A percentile compares a stretch with the other conserved stretches of the same genome.
Conservation (phyloP, 2,113 vertebrate genomes). For the Lycaon pictus region DNA sequence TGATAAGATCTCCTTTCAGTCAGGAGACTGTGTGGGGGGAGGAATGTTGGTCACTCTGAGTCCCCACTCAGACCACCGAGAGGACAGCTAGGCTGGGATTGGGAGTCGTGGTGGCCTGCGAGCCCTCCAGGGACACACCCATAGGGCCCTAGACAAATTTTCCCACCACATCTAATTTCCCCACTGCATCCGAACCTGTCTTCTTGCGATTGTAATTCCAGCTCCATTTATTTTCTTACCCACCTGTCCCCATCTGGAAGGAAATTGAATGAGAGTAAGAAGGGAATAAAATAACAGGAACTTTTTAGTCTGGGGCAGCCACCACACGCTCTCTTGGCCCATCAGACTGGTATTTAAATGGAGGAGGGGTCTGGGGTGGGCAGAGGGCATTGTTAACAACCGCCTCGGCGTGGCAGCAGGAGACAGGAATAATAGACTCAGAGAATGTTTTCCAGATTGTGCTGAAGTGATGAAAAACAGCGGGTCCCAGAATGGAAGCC, state of each 20-base stretch:
- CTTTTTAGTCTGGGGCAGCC: constrained; percentile 70
- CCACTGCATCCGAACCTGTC: constrained; percentile 46
- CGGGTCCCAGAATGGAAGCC: neutral
- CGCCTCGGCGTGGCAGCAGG: constrained; percentile 77
- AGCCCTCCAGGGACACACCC: neutral
- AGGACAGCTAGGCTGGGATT: neutral
- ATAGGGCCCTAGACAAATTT: neutral
- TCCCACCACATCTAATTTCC: neutral
- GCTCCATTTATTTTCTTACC: constrained; percentile 78
- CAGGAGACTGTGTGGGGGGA: neutral
- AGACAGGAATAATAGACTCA: constrained; percentile 55
- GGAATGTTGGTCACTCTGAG: neutral
- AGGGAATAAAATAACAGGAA: constrained; percentile 79
- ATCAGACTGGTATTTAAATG: constrained; percentile 73
- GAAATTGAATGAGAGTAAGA: constrained; percentile 56
- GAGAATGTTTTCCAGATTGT: constrained; percentile 57
- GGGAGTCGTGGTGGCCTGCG: neutral
- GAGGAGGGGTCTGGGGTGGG: constrained; percentile 63
- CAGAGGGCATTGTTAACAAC: constrained; percentile 80
- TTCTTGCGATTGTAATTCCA: constrained; percentile 73
- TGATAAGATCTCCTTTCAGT: constrained; percentile 57
- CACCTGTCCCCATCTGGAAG: constrained; percentile 58
- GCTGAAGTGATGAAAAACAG: constrained; percentile 62
- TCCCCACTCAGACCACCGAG: neutral
- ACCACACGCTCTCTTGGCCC: constrained; percentile 83